Conservation (phyloP, 2,797 vertebrate genomes). For the Channa striata region DNA sequence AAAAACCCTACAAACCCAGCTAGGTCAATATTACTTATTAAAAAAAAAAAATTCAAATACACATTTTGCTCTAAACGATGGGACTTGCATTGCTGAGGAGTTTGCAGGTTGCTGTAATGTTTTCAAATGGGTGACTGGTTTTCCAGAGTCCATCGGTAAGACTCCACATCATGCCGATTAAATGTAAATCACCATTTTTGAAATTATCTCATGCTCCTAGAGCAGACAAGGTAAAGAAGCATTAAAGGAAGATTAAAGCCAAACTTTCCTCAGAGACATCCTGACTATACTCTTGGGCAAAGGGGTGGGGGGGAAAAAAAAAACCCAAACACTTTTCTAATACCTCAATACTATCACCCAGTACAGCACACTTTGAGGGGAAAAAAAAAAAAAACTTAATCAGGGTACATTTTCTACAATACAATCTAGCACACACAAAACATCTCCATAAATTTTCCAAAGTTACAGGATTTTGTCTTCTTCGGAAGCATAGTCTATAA, state of each 20-base stretch:
- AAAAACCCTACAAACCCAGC: slow-evolving; percentile 49
- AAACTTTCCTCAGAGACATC: slow-evolving; percentile 68
- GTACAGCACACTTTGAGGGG: slow-evolving; percentile 76
- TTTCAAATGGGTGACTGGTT: slow-evolving; percentile 27
- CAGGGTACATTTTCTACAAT: slow-evolving; percentile 81
- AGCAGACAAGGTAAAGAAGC: slow-evolving; percentile 46
- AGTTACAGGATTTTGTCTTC: slow-evolving; percentile 80
- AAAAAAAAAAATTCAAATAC: slow-evolving; percentile 15
- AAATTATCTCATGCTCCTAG: slow-evolving; percentile 51
- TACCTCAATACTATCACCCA: slow-evolving; percentile 75
- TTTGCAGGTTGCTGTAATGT: slow-evolving; percentile 27
- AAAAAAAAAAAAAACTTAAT: slow-evolving; percentile 42
- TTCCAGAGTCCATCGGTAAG: slow-evolving; percentile 19
- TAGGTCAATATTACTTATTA: slow-evolving; percentile 55
- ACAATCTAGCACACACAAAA: slow-evolving; percentile 83
- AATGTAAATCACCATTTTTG: slow-evolving; percentile 36
- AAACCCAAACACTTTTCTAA: slow-evolving; percentile 64
- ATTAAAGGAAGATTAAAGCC: slow-evolving; percentile 69
- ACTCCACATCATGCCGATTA: slow-evolving; percentile 54
- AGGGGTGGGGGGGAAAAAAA: slow-evolving; percentile 9
- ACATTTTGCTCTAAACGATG: slow-evolving; percentile 35
- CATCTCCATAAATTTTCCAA: slow-evolving; percentile 75
- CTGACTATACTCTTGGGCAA: slow-evolving; percentile 60
- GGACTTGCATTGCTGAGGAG: slow-evolving; percentile 41
- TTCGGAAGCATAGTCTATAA: slow-evolving; percentile 83